Evolutionary conservation across 2,797 vertebrate species (phyloP).

Genomic region (Phylloscopus collybita): DNA sequence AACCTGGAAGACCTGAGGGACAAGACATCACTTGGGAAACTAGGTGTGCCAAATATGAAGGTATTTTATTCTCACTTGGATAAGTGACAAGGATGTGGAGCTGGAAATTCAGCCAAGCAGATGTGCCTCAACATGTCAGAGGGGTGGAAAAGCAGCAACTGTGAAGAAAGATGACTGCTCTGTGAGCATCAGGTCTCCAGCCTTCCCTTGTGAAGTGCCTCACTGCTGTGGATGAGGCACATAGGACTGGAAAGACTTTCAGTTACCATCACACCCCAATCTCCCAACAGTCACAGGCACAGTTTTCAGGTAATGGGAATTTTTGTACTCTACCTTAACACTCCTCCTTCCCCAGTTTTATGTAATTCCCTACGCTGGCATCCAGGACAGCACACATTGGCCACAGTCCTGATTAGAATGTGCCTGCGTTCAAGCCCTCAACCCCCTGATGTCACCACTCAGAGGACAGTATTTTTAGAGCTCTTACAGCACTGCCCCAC

Average conservation of each 20-base stretch:
- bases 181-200: not conserved
- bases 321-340: not conserved
- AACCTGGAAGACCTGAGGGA: constrained; percentile 15
- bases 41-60: constrained; percentile 19
- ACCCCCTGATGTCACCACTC: not conserved
- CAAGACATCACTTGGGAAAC: constrained; percentile 16
- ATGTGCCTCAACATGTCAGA: not conserved
- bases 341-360: not conserved
- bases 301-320: not conserved
- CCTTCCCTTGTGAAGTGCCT: not conserved
- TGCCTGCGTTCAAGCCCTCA: not conserved
- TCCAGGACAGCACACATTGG: not conserved
- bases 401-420: too few species aligned
- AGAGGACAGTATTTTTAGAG: not conserved
- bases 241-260: not conserved
- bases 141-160: not conserved
- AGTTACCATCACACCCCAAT: not conserved
- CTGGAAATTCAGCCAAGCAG: constrained; percentile 38
- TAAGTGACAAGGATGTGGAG: not conserved
- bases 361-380: not conserved
- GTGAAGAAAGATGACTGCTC: not conserved
- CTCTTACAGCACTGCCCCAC: not conserved
- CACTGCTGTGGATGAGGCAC: not conserved
- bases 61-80: constrained; percentile 30
- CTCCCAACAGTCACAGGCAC: not conserved